These are phyloP conservation scores for Seriola dumerili DNA, from an alignment of 2,113 vertebrate species.

Conservation along the genomic window DNA sequence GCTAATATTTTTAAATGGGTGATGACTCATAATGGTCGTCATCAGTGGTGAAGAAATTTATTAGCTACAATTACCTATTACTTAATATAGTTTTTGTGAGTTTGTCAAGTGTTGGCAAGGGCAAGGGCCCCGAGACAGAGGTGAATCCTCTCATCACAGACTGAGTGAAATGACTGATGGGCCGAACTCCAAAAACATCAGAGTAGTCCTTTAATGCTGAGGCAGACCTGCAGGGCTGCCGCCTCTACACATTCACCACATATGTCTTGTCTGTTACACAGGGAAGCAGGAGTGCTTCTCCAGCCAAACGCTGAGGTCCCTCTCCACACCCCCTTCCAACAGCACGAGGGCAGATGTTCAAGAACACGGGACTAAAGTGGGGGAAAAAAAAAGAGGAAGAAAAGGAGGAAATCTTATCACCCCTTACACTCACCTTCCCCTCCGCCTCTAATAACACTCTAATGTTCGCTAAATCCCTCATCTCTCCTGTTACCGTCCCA, in stretches of 20 bases:
- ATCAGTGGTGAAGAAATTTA: background rate
- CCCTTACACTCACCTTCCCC: slow-evolving; percentile 47
- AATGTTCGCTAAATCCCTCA: slow-evolving; percentile 69
- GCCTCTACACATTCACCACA: background rate
- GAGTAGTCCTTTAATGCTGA: background rate
- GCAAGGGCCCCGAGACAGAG: background rate
- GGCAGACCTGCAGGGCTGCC: background rate
- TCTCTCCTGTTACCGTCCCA: background rate
- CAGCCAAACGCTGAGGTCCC: slow-evolving; percentile 91
- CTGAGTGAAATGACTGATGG: background rate
- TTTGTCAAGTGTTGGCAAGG: background rate
- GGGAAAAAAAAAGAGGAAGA: slow-evolving; percentile 58
- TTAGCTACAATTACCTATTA: background rate
- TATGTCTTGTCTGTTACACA: slow-evolving; percentile 73
- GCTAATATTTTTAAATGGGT: background rate
- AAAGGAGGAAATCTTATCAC: slow-evolving; percentile 58
- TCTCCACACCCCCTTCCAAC: slow-evolving; percentile 58
- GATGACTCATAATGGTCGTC: background rate
- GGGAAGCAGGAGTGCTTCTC: slow-evolving; percentile 95
- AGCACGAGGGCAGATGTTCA: slow-evolving; percentile 56
- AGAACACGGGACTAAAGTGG: slow-evolving; percentile 51
- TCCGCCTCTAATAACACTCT: slow-evolving; percentile 71
- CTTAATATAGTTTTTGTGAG: background rate
- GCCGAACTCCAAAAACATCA: background rate
- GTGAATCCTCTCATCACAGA: background rate